Evolutionary conservation across 2,888 invertebrate species (phyloP).

Genomic region (Harpagoxenus sublaevis): DNA sequence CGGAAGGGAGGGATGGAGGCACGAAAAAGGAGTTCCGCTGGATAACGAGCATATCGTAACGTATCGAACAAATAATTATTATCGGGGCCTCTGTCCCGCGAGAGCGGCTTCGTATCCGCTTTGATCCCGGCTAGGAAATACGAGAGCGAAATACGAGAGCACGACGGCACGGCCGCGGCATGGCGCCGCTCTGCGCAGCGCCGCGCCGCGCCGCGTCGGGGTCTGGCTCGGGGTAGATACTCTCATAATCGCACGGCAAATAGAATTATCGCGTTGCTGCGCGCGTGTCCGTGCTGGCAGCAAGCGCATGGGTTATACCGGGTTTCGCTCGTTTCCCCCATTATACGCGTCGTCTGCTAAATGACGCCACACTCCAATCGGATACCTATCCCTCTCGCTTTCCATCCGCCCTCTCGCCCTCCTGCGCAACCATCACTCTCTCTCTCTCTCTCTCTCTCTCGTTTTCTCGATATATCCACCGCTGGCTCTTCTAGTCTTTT

Average conservation of each 20-base stretch:
- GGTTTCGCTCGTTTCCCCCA: constrained; percentile 77
- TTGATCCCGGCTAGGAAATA: constrained; percentile 80
- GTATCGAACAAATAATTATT: constrained; percentile 83
- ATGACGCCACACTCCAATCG: constrained; percentile 73
- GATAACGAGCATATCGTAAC: constrained; percentile 79
- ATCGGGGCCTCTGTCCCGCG: constrained; percentile 81
- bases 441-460: constrained; percentile 9
- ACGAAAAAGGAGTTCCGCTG: constrained; percentile 57
- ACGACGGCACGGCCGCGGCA: constrained; percentile 29
- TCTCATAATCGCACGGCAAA: constrained; percentile 85
- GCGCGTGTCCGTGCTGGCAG: constrained; percentile 70
- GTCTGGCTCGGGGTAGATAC: constrained; percentile 84
- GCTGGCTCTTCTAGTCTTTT: neutral
- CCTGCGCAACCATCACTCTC: constrained; percentile 18
- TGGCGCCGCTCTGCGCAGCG: constrained; percentile 12
- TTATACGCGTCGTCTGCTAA: constrained; percentile 76
- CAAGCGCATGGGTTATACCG: constrained; percentile 73
- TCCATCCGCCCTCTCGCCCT: constrained; percentile 1
- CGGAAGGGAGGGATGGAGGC: constrained; percentile 33
- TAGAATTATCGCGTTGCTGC: constrained; percentile 84
- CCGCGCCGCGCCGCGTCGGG: constrained; percentile 51
- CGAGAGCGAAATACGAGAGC: constrained; percentile 78
- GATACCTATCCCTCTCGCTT: constrained; percentile 45
- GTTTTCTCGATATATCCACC: neutral
- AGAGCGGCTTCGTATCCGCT: constrained; percentile 77